These are phyloP conservation scores for Chaetoderma sp. DNA, from an alignment of 2,888 invertebrate species.

Conservation along the genomic window DNA sequence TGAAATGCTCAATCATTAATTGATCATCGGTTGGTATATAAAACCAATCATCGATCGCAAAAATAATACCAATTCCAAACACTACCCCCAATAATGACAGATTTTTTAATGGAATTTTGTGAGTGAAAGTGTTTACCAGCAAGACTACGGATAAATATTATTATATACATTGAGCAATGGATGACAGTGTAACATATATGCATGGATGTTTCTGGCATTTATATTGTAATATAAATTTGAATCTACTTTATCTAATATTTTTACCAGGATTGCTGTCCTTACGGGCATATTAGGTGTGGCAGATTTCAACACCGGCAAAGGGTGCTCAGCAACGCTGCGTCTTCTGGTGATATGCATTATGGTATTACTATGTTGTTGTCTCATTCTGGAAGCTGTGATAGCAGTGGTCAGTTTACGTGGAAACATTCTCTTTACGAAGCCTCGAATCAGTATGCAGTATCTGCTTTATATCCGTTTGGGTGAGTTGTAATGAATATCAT, in stretches of 20 bases:
- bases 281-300: slow-evolving; percentile 74
- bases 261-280: slow-evolving; percentile 77
- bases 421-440: slow-evolving; percentile 82
- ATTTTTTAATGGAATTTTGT: too few species aligned
- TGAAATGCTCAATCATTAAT: too few species aligned
- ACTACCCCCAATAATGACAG: not conserved
- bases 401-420: slow-evolving; percentile 83
- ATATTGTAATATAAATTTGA: too few species aligned
- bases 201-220: too few species aligned
- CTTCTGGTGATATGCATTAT: slow-evolving; percentile 77
- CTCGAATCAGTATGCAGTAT: slow-evolving; percentile 82
- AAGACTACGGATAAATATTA: too few species aligned
- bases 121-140: too few species aligned
- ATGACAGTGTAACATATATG: too few species aligned
- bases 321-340: slow-evolving; percentile 63
- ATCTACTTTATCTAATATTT: too few species aligned
- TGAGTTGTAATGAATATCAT: slow-evolving; percentile 70
- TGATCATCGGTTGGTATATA: too few species aligned
- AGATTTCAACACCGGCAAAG: slow-evolving; percentile 71
- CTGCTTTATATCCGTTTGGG: slow-evolving; percentile 83
- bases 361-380: slow-evolving; percentile 72
- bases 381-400: slow-evolving; percentile 78
- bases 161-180: too few species aligned
- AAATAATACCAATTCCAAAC: not conserved
- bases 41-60: not conserved